A percentile compares a stretch with the other conserved stretches of the same genome.
Evolutionary conservation across 1,140 invertebrate species (phyloP).

Genomic region (Plectrocnemia conspersa): DNA sequence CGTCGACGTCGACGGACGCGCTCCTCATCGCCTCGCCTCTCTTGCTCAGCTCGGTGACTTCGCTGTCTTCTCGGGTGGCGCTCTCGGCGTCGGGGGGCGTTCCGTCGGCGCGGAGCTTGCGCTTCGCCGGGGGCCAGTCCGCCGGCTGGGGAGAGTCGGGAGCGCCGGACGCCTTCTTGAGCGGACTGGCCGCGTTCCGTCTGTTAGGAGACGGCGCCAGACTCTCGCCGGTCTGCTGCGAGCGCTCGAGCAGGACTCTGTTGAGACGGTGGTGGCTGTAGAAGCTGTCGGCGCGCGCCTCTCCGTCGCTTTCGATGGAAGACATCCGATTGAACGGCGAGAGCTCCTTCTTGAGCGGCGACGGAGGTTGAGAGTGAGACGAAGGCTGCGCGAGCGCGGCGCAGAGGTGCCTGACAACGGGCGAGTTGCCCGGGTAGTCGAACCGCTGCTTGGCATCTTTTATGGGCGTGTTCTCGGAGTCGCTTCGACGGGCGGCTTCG

Average conservation of each 20-base stretch:
- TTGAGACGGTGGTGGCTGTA: constrained; percentile 43
- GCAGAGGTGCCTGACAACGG: constrained; percentile 57
- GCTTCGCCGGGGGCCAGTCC: constrained; percentile 39
- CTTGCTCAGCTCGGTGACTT: constrained; percentile 43
- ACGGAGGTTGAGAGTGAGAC: constrained; percentile 57
- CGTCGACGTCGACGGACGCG: constrained; percentile 14
- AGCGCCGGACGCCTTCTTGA: constrained; percentile 27
- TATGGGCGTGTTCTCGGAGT: constrained; percentile 80
- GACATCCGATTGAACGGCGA: constrained; percentile 45
- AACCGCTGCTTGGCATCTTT: constrained; percentile 54
- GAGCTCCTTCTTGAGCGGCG: constrained; percentile 61
- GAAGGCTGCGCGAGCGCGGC: constrained; percentile 35
- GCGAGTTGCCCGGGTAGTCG: constrained; percentile 41
- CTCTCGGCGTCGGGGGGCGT: constrained; percentile 33
- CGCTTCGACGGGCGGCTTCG: constrained; percentile 80
- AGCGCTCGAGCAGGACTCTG: constrained; percentile 44
- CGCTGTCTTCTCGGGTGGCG: constrained; percentile 41
- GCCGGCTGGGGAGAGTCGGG: constrained; percentile 37
- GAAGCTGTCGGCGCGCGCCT: constrained; percentile 36
- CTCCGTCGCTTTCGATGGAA: constrained; percentile 30
- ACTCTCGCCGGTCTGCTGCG: constrained; percentile 36
- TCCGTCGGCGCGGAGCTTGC: constrained; percentile 37
- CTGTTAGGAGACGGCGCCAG: constrained; percentile 24
- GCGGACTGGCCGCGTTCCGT: constrained; percentile 37
- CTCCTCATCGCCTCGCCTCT: constrained; percentile 34